These are phyloP conservation scores for Plebejus argus DNA, from an alignment of 2,888 invertebrate genomes.

Conservation along the genomic window DNA sequence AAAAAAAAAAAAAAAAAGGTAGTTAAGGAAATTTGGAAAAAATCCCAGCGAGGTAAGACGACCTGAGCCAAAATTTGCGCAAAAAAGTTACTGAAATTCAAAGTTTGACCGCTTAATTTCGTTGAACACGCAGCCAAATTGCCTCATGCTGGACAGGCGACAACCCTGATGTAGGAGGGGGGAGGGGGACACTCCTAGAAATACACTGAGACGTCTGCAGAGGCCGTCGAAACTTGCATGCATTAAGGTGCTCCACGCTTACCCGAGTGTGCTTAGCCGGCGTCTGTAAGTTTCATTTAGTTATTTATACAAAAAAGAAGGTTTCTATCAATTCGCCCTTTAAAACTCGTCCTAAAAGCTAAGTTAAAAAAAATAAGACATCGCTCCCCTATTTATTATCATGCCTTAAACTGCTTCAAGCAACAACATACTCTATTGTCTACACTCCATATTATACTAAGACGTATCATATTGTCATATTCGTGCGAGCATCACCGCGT, in stretches of 20 bases:
- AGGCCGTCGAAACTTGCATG: constrained; percentile 19
- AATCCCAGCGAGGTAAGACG: neutral
- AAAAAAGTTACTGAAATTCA: neutral
- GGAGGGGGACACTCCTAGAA: neutral
- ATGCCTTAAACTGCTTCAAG: neutral
- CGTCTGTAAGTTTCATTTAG: constrained; percentile 3
- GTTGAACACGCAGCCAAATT: neutral
- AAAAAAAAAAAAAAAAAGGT: too few species aligned
- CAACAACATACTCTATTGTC: neutral
- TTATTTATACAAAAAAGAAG: constrained; percentile 18
- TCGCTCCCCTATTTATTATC: too few species aligned
- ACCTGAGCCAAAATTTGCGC: neutral
- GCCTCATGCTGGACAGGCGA: neutral
- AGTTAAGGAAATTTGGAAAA: neutral
- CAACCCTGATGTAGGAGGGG: neutral
- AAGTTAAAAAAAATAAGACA: neutral
- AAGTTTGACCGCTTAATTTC: neutral
- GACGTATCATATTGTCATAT: neutral
- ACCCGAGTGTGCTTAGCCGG: neutral
- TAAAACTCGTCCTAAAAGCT: neutral
- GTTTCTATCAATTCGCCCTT: too few species aligned
- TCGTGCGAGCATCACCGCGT: neutral
- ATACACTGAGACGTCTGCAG: constrained; percentile 17
- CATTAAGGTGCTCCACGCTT: constrained; percentile 4
- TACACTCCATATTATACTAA: neutral